Evolutionary conservation across 1,140 invertebrate genomes (phyloP), one percentile per base, ranked within the genome.

Genomic region (Euborellia annulipes): DNA sequence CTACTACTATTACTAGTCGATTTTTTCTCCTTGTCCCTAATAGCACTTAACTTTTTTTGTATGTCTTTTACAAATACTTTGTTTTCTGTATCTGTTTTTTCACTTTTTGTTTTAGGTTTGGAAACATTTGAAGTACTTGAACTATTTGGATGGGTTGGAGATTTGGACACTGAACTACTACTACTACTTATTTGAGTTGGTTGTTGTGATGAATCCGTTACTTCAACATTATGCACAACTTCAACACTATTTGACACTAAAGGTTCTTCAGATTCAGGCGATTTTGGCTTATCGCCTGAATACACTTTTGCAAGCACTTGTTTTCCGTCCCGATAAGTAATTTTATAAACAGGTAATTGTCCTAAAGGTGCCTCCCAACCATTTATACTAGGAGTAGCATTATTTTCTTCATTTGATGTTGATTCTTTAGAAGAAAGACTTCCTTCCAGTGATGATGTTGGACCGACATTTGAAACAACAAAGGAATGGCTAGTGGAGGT

Each of bases 241-340:
- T 54, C 55, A 43, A 55, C 45, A 30, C 34, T 44, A 49, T 22
- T 41, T 32, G 20, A 30, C n/a, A 16, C 27, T 16, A 19, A 17
- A 23, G 18, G 9, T 8, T 39, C 43, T 36, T 57, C 54, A 30
- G 45, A 30, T 6, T 27, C 23, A 11, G 23, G 23, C 23, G 23
- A 27, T 30, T 42, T 55, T 36, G 54, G 43, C 39, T 46, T 57
- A 50, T 52, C 55, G 43, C 64, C 61, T 13, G 65, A 60, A 14
- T 68, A 68, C 41, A 81, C 66, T 64, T 81, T 76, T 6, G 75
- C 74, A 47, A 82, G 62, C 36, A 81, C 67, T 59, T 81, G 73
- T 61, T 80, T 79, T 8, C 79, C 79, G 66, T 82, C 79, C 53
- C 76, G 73, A 49, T 82, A 69, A 22, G 74, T 73, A 52, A 82